Evolutionary conservation across 1,140 invertebrate species (phyloP).

Genomic region (Linepithema humile): DNA sequence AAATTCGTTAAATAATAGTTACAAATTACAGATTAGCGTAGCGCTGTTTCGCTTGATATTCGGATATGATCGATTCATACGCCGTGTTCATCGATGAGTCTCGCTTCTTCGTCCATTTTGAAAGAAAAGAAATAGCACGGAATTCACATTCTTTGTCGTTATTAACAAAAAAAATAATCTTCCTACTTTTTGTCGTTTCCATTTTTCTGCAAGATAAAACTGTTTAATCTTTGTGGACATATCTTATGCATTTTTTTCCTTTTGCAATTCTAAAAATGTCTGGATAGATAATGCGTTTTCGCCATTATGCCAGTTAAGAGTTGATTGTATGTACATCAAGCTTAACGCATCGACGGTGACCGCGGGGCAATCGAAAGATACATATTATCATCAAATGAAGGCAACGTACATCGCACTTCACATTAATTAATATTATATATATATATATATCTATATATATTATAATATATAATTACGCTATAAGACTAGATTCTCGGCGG

Average conservation of each 20-base stretch:
- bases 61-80: constrained; percentile 71
- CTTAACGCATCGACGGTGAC: constrained; percentile 40
- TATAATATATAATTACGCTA: constrained; percentile 59
- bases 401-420: constrained; percentile 70
- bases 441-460: constrained; percentile 59
- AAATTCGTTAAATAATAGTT: constrained; percentile 41
- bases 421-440: constrained; percentile 69
- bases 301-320: constrained; percentile 7
- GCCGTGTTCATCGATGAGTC: constrained; percentile 44
- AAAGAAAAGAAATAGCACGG: not conserved
- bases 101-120: constrained; percentile 25
- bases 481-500: constrained; percentile 78
- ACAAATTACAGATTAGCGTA: constrained; percentile 52
- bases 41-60: constrained; percentile 60
- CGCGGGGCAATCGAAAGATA: constrained; percentile 52
- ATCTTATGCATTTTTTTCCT: not conserved
- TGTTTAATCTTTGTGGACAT: not conserved
- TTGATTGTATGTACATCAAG: constrained; percentile 38
- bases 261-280: not conserved
- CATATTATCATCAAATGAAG: constrained; percentile 62
- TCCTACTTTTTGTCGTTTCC: not conserved
- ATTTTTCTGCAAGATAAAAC: not conserved
- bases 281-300: not conserved
- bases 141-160: not conserved
- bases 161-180: not conserved